Percentiles rank a stretch among this genome's conserved stretches.
phyloP scores from a whole-genome alignment of 1,140 invertebrate species.

The Drosophila biarmipes region DNA sequence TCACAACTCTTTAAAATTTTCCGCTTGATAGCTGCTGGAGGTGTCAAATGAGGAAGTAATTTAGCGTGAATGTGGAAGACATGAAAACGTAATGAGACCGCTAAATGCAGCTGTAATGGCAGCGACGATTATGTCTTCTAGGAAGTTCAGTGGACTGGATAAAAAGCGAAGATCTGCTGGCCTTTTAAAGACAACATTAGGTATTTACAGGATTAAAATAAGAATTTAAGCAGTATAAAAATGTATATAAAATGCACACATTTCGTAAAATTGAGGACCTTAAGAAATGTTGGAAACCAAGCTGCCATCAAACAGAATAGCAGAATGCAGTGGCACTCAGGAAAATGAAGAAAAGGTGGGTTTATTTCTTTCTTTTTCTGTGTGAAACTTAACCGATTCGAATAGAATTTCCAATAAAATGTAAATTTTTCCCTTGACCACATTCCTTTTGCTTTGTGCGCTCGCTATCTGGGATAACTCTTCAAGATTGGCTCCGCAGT shows the following conservation, averaged over 20 bases:
- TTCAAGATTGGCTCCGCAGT: slow-evolving; percentile 25
- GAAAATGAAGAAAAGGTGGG: slow-evolving; percentile 4
- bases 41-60: slow-evolving; percentile 37
- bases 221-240: neutral
- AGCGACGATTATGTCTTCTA: slow-evolving; percentile 23
- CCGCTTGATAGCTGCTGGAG: slow-evolving; percentile 14
- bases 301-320: slow-evolving; percentile 1
- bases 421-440: slow-evolving; percentile 33
- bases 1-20: slow-evolving; percentile 44
- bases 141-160: slow-evolving; percentile 10
- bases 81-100: slow-evolving; percentile 28
- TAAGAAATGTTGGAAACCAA: neutral
- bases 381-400: slow-evolving; percentile 17
- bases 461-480: slow-evolving; percentile 15
- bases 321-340: slow-evolving; percentile 3
- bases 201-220: neutral
- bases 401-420: slow-evolving; percentile 46
- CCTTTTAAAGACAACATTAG: neutral
- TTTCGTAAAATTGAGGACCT: neutral
- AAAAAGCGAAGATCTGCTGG: neutral
- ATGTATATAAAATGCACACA: neutral
- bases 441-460: slow-evolving; percentile 22
- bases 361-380: slow-evolving; percentile 1
- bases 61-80: slow-evolving; percentile 18
- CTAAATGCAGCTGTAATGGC: slow-evolving; percentile 31